Base-by-base conservation (phyloP, 2,797 vertebrate genomes). In the Enteromius afrohamiltoni region DNA sequence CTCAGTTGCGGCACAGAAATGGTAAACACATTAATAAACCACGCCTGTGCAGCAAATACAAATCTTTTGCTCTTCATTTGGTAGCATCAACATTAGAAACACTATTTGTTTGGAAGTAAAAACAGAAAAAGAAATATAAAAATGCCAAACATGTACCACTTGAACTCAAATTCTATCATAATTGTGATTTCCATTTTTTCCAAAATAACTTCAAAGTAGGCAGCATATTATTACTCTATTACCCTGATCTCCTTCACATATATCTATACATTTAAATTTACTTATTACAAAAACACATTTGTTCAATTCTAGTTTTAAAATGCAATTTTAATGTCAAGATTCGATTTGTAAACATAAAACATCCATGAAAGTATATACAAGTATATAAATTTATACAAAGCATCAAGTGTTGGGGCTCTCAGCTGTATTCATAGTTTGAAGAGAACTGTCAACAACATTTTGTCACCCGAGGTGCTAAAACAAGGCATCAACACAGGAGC, bases 381-480 rank as follows among this genome's bases (percentile, higher is more conserved):
- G 34, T 37, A 37, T 6, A 37, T 37, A 37, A 6, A 82, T 75
- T 4, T 17, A 51, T 31, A 55, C 47, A 76, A 75, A 31, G 9
- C 4, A n/a, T 53, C 55, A 17, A 23, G 29, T 0, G 1, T 60
- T 62, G 23, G 51, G 53, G 10, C 53, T 62, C 16, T 83, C 51
- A 49, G 37, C 23, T 49, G 16, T 47, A 71, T 60, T 47, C 23
- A 2, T 17, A 37, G 34, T 69, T 74, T 37, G 8, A 74, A 82
- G 51, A 31, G 68, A 83, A 78, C 40, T 83, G 75, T 78, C 65
- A 83, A 69, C 67, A 83, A 19, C 19, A 70, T 79, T 55, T 60
- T 60, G 14, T 78, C 75, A 71, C 67, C 29, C 19, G 31, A 78
- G 75, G 65, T 83, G 82, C 14, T 60, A 78, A 81, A 69, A 47